Conservation (phyloP, 2,888 invertebrate genomes). For the Spicauda simplicius region DNA sequence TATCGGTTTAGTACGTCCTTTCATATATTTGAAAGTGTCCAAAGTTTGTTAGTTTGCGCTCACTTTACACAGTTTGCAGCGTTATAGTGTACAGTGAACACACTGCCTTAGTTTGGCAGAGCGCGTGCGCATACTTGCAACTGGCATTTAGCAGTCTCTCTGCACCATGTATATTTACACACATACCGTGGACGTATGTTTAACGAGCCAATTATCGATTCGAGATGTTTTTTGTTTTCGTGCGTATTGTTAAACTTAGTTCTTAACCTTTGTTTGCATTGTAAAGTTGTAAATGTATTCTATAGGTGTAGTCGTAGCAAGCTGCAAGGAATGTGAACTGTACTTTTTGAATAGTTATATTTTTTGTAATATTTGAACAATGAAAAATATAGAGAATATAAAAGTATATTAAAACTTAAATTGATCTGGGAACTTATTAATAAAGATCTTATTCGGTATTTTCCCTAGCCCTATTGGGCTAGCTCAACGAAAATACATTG, state of each 20-base stretch:
- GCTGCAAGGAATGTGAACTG: not conserved
- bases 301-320: not conserved
- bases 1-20: too few relatives aligned
- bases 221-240: not conserved
- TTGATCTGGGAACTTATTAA: too few relatives aligned
- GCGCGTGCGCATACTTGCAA: conserved; percentile 26
- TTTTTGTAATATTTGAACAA: too few relatives aligned
- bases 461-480: too few relatives aligned
- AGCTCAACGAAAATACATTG: too few relatives aligned
- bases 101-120: not conserved
- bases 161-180: not conserved
- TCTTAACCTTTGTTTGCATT: not conserved
- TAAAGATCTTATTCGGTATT: too few relatives aligned
- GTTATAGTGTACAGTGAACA: too few relatives aligned
- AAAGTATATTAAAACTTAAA: too few relatives aligned
- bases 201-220: conserved; percentile 24
- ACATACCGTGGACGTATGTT: conserved; percentile 8
- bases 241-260: not conserved
- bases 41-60: too few relatives aligned
- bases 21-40: too few relatives aligned
- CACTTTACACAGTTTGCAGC: too few relatives aligned
- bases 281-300: not conserved
- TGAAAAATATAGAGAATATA: too few relatives aligned
- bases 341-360: not conserved
- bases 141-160: conserved; percentile 18